A percentile compares a stretch with the other conserved stretches of the same genome.
Conservation (phyloP, 2,888 invertebrate species). For the Celastrina argiolus region DNA sequence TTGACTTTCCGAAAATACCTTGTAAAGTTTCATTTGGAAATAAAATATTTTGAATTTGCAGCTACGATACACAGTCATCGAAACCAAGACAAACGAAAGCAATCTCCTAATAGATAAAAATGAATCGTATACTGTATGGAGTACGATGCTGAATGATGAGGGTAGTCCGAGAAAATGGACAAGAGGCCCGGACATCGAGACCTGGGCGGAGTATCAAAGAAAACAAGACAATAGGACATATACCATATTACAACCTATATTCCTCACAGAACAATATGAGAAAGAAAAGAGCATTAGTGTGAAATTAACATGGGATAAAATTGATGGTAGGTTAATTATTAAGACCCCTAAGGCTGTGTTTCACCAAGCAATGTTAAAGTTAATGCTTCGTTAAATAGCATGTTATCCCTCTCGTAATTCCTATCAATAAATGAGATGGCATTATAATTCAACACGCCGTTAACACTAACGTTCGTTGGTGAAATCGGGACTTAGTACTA, state of each 20-base stretch:
- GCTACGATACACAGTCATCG: conserved; percentile 36
- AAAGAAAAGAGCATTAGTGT: conserved; percentile 31
- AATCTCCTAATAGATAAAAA: conserved; percentile 26
- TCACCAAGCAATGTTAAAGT: too few relatives aligned
- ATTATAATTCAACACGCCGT: too few relatives aligned
- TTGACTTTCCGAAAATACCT: too few relatives aligned
- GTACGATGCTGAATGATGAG: conserved; percentile 34
- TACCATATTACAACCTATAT: conserved; percentile 29
- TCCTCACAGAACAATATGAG: conserved; percentile 28
- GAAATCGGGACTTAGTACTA: too few relatives aligned
- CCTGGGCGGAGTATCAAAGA: conserved; percentile 30
- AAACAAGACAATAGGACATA: conserved; percentile 29
- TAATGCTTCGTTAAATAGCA: too few relatives aligned
- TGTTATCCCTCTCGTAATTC: too few relatives aligned
- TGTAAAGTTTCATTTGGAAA: too few relatives aligned
- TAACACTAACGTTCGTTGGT: too few relatives aligned
- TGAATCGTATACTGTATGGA: conserved; percentile 41
- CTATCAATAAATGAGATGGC: too few relatives aligned
- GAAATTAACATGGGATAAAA: conserved; percentile 39
- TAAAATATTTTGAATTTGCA: conserved; percentile 27
- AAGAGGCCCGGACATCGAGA: conserved; percentile 36
- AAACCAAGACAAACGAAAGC: conserved; percentile 26
- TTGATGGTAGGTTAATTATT: conserved; percentile 47
- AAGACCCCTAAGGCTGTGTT: too few relatives aligned
- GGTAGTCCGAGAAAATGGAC: conserved; percentile 42